Percentiles rank a stretch among this genome's conserved stretches.
Evolutionary conservation across 2,113 vertebrate species (phyloP).

Genomic region (Pollachius pollachius): DNA sequence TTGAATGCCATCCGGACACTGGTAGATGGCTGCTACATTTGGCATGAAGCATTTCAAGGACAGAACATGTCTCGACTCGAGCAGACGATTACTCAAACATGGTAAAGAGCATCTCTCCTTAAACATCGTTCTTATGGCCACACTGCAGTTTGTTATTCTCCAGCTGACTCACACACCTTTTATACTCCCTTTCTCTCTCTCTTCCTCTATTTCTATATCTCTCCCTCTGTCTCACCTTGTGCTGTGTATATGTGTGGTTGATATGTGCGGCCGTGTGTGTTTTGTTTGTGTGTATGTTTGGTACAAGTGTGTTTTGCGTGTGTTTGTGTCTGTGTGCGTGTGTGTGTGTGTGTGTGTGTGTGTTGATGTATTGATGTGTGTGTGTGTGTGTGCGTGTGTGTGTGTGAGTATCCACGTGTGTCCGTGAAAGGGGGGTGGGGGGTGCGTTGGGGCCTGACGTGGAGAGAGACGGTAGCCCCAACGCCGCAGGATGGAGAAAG

Average conservation of each 20-base stretch:
- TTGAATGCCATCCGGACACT: slow-evolving; percentile 35
- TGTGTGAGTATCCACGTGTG: slow-evolving; percentile 25
- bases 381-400: slow-evolving; percentile 31
- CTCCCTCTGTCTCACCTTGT: slow-evolving; percentile 27
- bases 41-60: slow-evolving; percentile 32
- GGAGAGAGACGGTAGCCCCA: slow-evolving; percentile 66
- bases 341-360: slow-evolving; percentile 15
- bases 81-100: slow-evolving; percentile 21
- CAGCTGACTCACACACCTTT: slow-evolving; percentile 4
- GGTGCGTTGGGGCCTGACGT: slow-evolving; percentile 41
- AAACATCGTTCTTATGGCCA: neutral
- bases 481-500: slow-evolving; percentile 74
- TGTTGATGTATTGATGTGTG: slow-evolving; percentile 13
- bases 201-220: neutral
- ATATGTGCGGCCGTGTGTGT: slow-evolving; percentile 23
- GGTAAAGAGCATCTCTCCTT: neutral
- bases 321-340: slow-evolving; percentile 7
- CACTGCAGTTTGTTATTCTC: neutral
- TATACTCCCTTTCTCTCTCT: neutral
- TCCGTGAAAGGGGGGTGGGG: neutral
- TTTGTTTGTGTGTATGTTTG: slow-evolving; percentile 30
- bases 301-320: slow-evolving; percentile 3
- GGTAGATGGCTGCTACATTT: slow-evolving; percentile 13
- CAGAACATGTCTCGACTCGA: slow-evolving; percentile 16
- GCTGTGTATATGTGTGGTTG: neutral